Percentiles rank a stretch among this genome's conserved stretches.
Conservation (phyloP, 2,113 vertebrate genomes). For the Pituophis catenifer region DNA sequence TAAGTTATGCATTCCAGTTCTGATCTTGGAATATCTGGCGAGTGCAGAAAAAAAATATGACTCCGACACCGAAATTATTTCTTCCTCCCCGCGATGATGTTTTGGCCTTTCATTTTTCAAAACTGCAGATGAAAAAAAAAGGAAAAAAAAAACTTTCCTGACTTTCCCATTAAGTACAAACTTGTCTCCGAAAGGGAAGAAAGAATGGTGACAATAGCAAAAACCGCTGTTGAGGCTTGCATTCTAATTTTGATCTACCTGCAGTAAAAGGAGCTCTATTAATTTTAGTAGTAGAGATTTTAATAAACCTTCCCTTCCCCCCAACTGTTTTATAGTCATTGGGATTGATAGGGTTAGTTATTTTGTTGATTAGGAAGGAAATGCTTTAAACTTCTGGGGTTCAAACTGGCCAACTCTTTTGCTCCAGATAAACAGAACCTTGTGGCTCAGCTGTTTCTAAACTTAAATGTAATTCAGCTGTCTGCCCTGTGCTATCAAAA, state of each 20-base stretch:
- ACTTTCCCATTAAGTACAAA: neutral
- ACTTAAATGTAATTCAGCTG: neutral
- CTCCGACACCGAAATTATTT: too few species aligned
- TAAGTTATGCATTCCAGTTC: neutral
- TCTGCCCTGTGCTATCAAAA: neutral
- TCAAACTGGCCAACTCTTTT: neutral
- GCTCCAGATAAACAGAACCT: neutral
- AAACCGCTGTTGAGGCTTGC: neutral
- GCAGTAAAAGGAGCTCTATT: constrained; percentile 16
- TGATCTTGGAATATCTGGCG: neutral
- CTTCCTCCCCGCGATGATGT: neutral
- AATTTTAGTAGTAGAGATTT: constrained; percentile 26
- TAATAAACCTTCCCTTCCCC: constrained; percentile 26
- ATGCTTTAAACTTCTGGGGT: constrained; percentile 14
- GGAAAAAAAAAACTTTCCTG: neutral
- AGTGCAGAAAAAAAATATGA: neutral
- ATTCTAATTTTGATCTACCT: constrained; percentile 29
- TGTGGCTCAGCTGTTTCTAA: constrained; percentile 6
- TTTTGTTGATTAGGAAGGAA: constrained; percentile 24
- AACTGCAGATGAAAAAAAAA: neutral
- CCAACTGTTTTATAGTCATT: constrained; percentile 32
- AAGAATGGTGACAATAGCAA: constrained; percentile 6
- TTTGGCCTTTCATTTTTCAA: neutral
- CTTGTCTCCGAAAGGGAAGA: neutral
- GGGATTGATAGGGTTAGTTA: constrained; percentile 1